These are phyloP conservation scores for Nephila pilipes DNA, from an alignment of 1,140 invertebrate genomes.

Conservation along the genomic window DNA sequence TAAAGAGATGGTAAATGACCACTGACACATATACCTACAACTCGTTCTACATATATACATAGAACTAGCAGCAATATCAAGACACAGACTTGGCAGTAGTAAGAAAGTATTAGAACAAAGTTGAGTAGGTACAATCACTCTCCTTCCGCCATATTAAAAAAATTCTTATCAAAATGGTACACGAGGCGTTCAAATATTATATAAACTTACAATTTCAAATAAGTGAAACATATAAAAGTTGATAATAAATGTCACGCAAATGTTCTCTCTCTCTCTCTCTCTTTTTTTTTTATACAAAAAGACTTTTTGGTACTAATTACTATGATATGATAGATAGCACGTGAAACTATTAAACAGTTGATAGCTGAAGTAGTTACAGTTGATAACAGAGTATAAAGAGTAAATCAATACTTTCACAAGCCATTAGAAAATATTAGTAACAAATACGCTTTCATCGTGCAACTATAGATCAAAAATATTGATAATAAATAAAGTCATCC, in stretches of 20 bases:
- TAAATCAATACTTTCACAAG: conserved; percentile 37
- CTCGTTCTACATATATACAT: conserved; percentile 16
- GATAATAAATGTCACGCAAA: conserved; percentile 12
- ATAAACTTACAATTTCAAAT: conserved; percentile 26
- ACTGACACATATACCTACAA: conserved; percentile 18
- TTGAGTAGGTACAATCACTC: background rate
- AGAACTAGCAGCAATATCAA: conserved; percentile 33
- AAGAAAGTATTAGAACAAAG: conserved; percentile 20
- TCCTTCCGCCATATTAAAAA: conserved; percentile 10
- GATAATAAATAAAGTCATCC: conserved; percentile 65
- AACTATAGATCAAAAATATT: conserved; percentile 66
- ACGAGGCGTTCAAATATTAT: conserved; percentile 24
- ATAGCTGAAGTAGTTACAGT: conserved; percentile 31
- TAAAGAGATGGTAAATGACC: conserved; percentile 18
- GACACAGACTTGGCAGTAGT: conserved; percentile 11
- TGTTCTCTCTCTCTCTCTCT: no score
- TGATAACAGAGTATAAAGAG: conserved; percentile 58
- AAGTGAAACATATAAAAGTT: conserved; percentile 9
- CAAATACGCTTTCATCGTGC: conserved; percentile 33
- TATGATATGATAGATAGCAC: conserved; percentile 58
- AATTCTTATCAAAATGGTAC: conserved; percentile 34
- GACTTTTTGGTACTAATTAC: background rate
- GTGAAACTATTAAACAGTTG: conserved; percentile 25
- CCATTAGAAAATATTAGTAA: conserved; percentile 44
- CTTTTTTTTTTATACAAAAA: conserved; percentile 1